Evolutionary conservation across 2,113 vertebrate genomes (phyloP).

Genomic region (Phylloscopus trochiloides): DNA sequence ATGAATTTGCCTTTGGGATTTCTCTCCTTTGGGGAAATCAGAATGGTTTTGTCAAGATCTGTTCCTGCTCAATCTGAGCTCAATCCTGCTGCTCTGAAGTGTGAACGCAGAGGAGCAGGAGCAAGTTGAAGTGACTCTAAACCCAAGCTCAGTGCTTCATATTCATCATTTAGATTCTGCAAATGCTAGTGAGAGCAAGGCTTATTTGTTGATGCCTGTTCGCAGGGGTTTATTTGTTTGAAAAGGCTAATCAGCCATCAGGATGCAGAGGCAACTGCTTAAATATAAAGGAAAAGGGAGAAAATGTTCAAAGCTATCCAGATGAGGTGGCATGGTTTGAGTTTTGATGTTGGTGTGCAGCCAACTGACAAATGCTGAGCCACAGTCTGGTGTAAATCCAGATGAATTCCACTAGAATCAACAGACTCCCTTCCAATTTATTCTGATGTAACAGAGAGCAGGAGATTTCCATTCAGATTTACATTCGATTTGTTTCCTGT

Average conservation of each 20-base stretch:
- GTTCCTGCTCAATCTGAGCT: not conserved
- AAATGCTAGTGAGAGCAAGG: not conserved
- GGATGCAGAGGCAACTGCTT: constrained; percentile 32
- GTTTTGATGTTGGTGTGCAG: not conserved
- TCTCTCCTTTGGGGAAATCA: not conserved
- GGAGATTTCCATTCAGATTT: constrained; percentile 52
- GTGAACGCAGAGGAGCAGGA: not conserved
- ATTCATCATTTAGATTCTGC: not conserved
- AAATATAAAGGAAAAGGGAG: constrained; percentile 14
- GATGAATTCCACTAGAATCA: constrained; percentile 26
- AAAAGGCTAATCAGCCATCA: constrained; percentile 26
- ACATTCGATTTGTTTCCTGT: constrained; percentile 50
- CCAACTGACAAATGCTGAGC: constrained; percentile 54
- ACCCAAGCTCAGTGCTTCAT: not conserved
- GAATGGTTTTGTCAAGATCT: not conserved
- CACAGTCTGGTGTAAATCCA: constrained; percentile 41
- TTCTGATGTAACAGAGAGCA: constrained; percentile 33
- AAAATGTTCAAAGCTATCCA: constrained; percentile 32
- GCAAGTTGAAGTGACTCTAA: not conserved
- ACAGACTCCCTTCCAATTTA: constrained; percentile 43
- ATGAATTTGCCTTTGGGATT: not conserved
- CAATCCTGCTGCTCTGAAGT: not conserved
- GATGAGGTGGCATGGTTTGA: constrained; percentile 18
- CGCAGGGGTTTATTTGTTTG: constrained; percentile 22
- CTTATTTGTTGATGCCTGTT: not conserved